Percentiles rank a stretch among this genome's conserved stretches.
These are phyloP conservation scores for Drosophila buzzatii DNA, from an alignment of 2,888 invertebrate genomes.

Conservation along the genomic window DNA sequence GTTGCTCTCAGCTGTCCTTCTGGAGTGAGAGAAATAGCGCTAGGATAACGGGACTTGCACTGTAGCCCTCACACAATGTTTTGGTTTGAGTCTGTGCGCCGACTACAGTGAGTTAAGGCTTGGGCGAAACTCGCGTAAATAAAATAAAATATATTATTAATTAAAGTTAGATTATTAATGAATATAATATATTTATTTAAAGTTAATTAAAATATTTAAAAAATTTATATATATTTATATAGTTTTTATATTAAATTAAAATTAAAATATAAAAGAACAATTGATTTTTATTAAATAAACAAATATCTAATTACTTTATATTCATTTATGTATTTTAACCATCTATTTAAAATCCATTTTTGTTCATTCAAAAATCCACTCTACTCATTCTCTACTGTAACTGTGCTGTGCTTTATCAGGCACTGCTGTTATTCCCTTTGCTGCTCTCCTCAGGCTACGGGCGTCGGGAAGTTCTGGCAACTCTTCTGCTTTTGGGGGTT, in stretches of 20 bases:
- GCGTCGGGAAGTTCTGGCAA: conserved; percentile 10
- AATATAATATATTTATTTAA: background rate
- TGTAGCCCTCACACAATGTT: conserved; percentile 27
- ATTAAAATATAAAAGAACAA: too few species aligned
- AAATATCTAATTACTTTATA: too few species aligned
- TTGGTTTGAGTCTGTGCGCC: conserved; percentile 56
- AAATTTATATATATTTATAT: background rate
- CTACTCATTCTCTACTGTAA: background rate
- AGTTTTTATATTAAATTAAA: background rate
- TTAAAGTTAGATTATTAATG: too few species aligned
- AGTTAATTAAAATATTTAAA: background rate
- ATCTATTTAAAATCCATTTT: too few species aligned
- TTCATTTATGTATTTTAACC: too few species aligned
- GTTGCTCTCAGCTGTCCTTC: conserved; percentile 63
- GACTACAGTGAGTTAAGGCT: conserved; percentile 29
- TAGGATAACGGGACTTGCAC: conserved; percentile 28
- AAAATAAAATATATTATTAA: background rate
- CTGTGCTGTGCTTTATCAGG: background rate
- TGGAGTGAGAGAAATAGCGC: conserved; percentile 22
- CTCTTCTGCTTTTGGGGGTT: conserved; percentile 34
- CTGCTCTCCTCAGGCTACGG: background rate
- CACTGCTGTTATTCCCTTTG: conserved; percentile 7
- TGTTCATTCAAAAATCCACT: background rate
- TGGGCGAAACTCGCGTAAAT: background rate
- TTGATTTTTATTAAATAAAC: too few species aligned